phyloP scores from a whole-genome alignment of 2,113 vertebrate species.

The Columba janthina region DNA sequence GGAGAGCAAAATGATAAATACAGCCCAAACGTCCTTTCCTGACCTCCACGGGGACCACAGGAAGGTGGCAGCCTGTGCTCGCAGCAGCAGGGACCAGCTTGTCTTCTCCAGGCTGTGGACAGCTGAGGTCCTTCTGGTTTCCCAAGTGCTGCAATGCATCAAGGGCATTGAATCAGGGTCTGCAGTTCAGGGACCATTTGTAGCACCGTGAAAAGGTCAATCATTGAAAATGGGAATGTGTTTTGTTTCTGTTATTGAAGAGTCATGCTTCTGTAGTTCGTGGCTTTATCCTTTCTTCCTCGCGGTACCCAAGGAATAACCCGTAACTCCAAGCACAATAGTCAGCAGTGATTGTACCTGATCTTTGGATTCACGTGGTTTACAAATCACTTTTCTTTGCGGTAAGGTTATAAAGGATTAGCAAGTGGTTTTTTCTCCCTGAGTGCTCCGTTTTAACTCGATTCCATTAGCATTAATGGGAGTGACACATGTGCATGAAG shows the following conservation, averaged over 20 bases:
- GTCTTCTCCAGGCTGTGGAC: background rate
- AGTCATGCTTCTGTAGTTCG: background rate
- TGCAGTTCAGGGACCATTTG: background rate
- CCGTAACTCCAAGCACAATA: background rate
- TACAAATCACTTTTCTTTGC: background rate
- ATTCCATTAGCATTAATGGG: conserved; percentile 55
- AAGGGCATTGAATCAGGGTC: accelerated
- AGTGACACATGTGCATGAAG: background rate
- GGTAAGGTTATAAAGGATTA: conserved; percentile 15
- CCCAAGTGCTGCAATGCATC: background rate
- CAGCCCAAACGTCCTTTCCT: background rate
- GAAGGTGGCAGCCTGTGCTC: background rate
- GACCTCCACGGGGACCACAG: accelerated
- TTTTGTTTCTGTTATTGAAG: background rate
- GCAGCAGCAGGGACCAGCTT: background rate
- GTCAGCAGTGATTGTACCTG: background rate
- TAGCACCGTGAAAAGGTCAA: background rate
- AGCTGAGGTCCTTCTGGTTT: background rate
- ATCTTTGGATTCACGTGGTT: background rate
- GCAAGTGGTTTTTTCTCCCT: conserved; percentile 15
- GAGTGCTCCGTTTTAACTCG: conserved; percentile 8
- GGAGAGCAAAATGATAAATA: accelerated
- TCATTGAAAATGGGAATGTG: background rate
- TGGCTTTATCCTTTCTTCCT: background rate
- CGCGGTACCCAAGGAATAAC: background rate